Conservation (phyloP, 1,140 invertebrate species). For the Calliopsis andreniformis region DNA sequence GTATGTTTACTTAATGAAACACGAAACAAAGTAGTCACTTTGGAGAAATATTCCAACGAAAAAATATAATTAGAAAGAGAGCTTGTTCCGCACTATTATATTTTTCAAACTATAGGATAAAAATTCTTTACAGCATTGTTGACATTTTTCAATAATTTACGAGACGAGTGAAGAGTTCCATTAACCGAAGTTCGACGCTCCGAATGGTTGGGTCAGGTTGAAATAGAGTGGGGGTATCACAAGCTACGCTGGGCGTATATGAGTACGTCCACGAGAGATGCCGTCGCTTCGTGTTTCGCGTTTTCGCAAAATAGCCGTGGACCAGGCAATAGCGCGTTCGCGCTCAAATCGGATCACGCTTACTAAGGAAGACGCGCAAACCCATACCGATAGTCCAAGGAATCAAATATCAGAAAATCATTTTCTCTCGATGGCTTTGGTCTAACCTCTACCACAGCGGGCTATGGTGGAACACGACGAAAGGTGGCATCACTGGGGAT, state of each 20-base stretch:
- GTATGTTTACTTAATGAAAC: not conserved
- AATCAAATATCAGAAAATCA: not conserved
- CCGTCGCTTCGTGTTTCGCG: constrained; percentile 48
- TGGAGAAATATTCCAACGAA: not conserved
- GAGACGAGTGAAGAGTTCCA: not conserved
- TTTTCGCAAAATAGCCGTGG: constrained; percentile 45
- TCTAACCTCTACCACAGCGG: constrained; percentile 66
- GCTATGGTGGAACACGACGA: constrained; percentile 63
- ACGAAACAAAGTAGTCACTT: not conserved
- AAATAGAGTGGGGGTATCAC: constrained; percentile 20
- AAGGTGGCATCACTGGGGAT: constrained; percentile 75
- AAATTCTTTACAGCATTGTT: too few relatives aligned
- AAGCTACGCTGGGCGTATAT: constrained; percentile 46
- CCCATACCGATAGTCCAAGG: not conserved
- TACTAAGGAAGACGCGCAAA: not conserved
- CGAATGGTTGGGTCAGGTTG: constrained; percentile 20
- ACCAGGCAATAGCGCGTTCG: constrained; percentile 31
- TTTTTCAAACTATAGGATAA: too few relatives aligned
- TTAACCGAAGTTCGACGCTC: constrained; percentile 2
- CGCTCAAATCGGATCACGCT: constrained; percentile 16
- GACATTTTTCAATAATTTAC: not conserved
- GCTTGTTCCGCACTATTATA: too few relatives aligned
- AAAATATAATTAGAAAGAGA: too few relatives aligned
- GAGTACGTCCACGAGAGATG: constrained; percentile 58
- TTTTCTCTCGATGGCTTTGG: constrained; percentile 1